A percentile compares a stretch with the other conserved stretches of the same genome.
phyloP scores from a whole-genome alignment of 2,797 vertebrate genomes.

The Enteromius anoplus region DNA sequence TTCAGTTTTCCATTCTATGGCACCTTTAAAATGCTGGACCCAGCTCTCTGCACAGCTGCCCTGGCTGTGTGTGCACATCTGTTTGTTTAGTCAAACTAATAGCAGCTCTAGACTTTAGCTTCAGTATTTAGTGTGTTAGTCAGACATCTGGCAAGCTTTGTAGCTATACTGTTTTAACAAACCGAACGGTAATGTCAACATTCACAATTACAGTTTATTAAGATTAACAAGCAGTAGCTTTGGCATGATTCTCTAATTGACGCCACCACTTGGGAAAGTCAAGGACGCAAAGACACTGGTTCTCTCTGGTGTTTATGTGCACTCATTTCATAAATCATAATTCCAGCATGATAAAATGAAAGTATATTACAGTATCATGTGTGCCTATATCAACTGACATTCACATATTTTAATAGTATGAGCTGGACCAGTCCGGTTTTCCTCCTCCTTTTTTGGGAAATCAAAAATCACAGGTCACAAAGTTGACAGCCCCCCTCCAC shows the following conservation, averaged over 20 bases:
- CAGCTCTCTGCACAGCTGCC: not conserved
- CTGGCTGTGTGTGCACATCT: constrained; percentile 13
- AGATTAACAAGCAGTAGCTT: constrained; percentile 11
- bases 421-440: not conserved
- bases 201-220: constrained; percentile 3
- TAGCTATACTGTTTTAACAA: not conserved
- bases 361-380: not conserved
- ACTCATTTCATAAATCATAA: constrained; percentile 19
- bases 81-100: constrained; percentile 2
- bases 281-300: not conserved
- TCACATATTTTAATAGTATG: not conserved
- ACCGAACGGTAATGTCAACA: not conserved
- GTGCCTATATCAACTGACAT: not conserved
- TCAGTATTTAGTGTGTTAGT: not conserved
- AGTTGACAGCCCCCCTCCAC: constrained; percentile 5
- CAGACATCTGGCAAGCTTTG: not conserved
- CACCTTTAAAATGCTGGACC: not conserved
- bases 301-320: not conserved
- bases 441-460: not conserved
- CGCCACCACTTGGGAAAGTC: not conserved
- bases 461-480: not conserved
- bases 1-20: no score
- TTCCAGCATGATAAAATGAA: not conserved
- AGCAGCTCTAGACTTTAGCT: not conserved
- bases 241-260: not conserved